Evolutionary conservation across 37 sponge, comb jelly and placozoan genomes (phyloP).

Genomic region (Oopsacas minuta): DNA sequence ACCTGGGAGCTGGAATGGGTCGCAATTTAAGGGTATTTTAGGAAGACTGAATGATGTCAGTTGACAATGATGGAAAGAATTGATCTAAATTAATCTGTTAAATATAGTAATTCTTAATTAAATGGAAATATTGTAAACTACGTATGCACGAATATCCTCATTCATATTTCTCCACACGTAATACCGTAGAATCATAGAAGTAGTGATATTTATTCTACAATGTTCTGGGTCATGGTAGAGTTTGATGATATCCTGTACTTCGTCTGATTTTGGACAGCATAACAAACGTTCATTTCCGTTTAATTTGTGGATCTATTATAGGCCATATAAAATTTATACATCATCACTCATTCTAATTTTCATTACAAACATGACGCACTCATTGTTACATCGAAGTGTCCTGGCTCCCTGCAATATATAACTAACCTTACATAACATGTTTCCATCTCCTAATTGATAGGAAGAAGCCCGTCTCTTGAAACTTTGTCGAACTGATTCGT

Average conservation of each 20-base stretch:
- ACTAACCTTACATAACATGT: background rate
- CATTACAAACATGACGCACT: no score
- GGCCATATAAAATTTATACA: no score
- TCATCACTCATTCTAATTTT: no score
- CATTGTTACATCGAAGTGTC: no score
- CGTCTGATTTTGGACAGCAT: slow-evolving; percentile 8
- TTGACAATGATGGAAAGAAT: background rate
- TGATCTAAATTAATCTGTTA: background rate
- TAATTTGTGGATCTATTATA: background rate
- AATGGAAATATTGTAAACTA: background rate
- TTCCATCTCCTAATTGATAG: background rate
- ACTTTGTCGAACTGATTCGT: background rate
- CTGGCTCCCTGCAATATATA: no score
- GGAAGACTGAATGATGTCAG: background rate
- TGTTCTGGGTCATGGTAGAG: background rate
- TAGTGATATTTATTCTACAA: background rate
- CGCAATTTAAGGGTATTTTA: background rate
- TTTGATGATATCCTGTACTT: slow-evolving; percentile 2
- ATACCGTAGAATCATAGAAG: background rate
- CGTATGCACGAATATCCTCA: background rate
- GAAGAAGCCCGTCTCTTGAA: slow-evolving; percentile 1
- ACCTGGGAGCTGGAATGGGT: slow-evolving; percentile 8
- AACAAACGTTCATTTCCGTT: background rate
- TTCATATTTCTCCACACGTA: background rate
- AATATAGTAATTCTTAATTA: background rate